Evolutionary conservation across 1,140 invertebrate genomes (phyloP).

Genomic region (Andrena cerasifolii): DNA sequence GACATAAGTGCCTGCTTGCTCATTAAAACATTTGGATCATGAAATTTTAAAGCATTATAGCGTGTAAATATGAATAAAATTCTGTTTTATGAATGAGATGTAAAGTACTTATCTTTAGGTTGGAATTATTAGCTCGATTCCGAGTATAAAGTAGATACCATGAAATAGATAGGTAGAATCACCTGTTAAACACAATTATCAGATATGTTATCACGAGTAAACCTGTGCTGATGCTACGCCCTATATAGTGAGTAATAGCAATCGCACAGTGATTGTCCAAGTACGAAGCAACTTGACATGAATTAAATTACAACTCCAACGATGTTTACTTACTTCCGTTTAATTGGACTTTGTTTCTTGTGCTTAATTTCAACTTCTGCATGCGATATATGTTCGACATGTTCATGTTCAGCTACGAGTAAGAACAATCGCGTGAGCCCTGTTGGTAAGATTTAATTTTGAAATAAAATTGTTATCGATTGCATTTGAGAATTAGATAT

Average conservation of each 20-base stretch:
- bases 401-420: conserved; percentile 50
- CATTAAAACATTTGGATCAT: background rate
- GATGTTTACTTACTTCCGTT: conserved; percentile 32
- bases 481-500: background rate
- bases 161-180: conserved; percentile 19
- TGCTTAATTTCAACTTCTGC: conserved; percentile 35
- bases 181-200: conserved; percentile 59
- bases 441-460: background rate
- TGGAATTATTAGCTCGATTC: conserved; percentile 1
- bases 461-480: background rate
- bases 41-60: conserved; percentile 24
- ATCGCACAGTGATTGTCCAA: background rate
- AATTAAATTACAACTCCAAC: background rate
- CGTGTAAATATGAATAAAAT: conserved; percentile 2
- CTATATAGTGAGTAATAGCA: conserved; percentile 9
- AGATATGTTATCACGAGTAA: conserved; percentile 68
- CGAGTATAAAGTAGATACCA: conserved; percentile 26
- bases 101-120: conserved; percentile 21
- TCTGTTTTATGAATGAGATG: conserved; percentile 5
- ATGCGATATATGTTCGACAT: conserved; percentile 58
- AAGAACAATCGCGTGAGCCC: conserved; percentile 21
- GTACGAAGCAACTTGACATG: background rate
- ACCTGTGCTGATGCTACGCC: conserved; percentile 4
- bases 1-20: background rate
- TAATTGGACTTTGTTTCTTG: conserved; percentile 33